Evolutionary conservation across 2,888 invertebrate species (phyloP).

Genomic region (Yponomeuta sedellus): DNA sequence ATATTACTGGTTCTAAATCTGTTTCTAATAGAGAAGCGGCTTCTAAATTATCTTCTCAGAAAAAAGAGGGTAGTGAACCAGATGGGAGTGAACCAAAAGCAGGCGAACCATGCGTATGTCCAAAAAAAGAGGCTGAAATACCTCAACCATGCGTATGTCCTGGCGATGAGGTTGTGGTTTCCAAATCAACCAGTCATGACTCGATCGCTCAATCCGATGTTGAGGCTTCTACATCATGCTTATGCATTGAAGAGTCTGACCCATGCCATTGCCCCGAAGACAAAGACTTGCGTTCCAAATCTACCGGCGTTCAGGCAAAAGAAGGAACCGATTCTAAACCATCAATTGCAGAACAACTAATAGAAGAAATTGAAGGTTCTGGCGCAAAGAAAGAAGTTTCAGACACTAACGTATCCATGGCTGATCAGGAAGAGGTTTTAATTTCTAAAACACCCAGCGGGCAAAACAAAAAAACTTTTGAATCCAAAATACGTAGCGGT

Average conservation of each 20-base stretch:
- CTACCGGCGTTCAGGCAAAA: neutral
- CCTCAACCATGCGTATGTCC: neutral
- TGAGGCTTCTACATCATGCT: neutral
- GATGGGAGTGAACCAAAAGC: too few relatives aligned
- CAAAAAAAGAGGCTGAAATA: neutral
- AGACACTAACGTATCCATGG: neutral
- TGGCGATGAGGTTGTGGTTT: neutral
- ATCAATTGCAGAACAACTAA: neutral
- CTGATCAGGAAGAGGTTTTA: too few relatives aligned
- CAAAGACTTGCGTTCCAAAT: too few relatives aligned
- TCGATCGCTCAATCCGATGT: neutral
- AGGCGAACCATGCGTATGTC: neutral
- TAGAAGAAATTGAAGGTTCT: neutral
- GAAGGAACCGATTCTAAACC: neutral
- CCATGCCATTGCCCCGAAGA: neutral
- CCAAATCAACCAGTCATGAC: neutral
- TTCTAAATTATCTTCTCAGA: too few relatives aligned
- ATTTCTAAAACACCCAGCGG: too few relatives aligned
- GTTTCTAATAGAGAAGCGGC: too few relatives aligned
- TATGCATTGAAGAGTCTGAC: neutral
- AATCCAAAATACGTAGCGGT: neutral
- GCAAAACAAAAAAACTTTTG: too few relatives aligned
- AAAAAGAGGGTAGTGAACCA: too few relatives aligned
- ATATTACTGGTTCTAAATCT: too few relatives aligned
- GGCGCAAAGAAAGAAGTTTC: neutral